A percentile compares a stretch with the other conserved stretches of the same genome.
These are phyloP conservation scores for Eudasyphora cyanicolor DNA, from an alignment of 2,888 invertebrate species.

Conservation along the genomic window DNA sequence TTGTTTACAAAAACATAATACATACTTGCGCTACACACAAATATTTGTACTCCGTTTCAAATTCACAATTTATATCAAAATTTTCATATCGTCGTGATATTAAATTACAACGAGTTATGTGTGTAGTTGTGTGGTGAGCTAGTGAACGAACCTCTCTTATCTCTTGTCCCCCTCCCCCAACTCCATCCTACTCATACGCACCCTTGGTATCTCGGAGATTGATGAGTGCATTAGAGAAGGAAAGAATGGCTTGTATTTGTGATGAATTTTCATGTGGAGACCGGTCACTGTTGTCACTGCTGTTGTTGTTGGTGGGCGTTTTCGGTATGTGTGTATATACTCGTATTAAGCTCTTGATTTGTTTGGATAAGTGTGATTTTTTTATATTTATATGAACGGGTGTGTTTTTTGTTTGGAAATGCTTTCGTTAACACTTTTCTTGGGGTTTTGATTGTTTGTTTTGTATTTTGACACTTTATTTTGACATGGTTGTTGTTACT, in stretches of 20 bases:
- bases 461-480: too few species aligned
- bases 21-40: background rate
- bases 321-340: background rate
- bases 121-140: background rate
- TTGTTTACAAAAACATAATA: background rate
- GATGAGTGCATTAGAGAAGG: background rate
- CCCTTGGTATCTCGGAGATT: background rate
- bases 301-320: background rate
- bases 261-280: background rate
- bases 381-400: too few species aligned
- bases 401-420: background rate
- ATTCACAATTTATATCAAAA: background rate
- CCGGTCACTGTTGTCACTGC: background rate
- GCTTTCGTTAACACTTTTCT: slow-evolving; percentile 22
- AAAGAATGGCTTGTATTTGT: background rate
- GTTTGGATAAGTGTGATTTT: background rate
- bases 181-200: background rate
- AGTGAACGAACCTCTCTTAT: background rate
- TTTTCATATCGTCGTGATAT: background rate
- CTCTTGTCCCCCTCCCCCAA: too few species aligned
- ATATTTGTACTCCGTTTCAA: background rate
- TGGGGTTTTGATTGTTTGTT: background rate
- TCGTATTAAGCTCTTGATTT: background rate
- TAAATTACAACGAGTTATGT: background rate
- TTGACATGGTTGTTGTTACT: background rate